Evolutionary conservation across 2,888 invertebrate species (phyloP).

Genomic region (Drosophila conformis): DNA sequence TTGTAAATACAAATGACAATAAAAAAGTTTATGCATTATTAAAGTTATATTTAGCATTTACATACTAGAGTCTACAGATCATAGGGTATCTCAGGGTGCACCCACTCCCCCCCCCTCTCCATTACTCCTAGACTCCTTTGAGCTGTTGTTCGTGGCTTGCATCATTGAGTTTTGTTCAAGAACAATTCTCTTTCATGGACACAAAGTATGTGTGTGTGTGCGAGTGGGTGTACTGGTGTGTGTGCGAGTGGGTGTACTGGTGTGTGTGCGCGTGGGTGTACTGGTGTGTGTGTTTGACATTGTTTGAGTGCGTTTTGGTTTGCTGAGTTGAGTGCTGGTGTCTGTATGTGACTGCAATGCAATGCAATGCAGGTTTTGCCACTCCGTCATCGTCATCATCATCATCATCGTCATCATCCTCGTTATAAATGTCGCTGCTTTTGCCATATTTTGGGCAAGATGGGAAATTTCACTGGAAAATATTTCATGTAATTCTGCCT

Average conservation of each 20-base stretch:
- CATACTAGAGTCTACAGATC: neutral
- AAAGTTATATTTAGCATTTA: neutral
- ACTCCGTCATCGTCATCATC: conserved; percentile 44
- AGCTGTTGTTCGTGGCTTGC: conserved; percentile 41
- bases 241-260: conserved; percentile 6
- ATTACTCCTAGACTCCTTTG: conserved; percentile 21
- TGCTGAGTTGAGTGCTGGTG: conserved; percentile 19
- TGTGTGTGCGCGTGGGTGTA: no score
- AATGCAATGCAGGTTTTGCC: conserved; percentile 54
- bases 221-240: conserved; percentile 13
- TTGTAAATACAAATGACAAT: no score
- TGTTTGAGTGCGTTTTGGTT: conserved; percentile 41
- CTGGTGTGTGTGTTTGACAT: conserved; percentile 35
- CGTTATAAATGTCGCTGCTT: conserved; percentile 61
- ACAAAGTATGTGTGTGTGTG: conserved; percentile 23
- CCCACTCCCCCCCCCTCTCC: neutral
- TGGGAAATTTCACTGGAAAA: conserved; percentile 20
- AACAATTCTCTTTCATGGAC: conserved; percentile 65
- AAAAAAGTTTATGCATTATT: neutral
- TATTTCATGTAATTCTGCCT: conserved; percentile 30
- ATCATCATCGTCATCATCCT: conserved; percentile 29
- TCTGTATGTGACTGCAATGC: conserved; percentile 56
- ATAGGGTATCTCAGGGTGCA: conserved; percentile 2
- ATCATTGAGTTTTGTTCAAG: conserved; percentile 71
- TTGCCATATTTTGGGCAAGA: conserved; percentile 2